A percentile compares a stretch with the other conserved stretches of the same genome.
phyloP scores from a whole-genome alignment of 1,140 invertebrate species.

The Hirudo medicinalis region DNA sequence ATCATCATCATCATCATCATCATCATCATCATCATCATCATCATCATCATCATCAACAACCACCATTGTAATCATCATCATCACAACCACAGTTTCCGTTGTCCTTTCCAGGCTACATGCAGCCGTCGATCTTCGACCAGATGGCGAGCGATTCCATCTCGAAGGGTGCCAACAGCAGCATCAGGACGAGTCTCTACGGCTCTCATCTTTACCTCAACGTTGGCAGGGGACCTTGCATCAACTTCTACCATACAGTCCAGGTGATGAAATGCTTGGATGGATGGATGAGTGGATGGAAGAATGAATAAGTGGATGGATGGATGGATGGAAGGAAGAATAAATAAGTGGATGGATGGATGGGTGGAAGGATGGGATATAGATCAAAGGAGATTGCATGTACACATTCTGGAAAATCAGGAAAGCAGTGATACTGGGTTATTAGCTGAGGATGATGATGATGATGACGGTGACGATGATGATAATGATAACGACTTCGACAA shows the following conservation, averaged over 20 bases:
- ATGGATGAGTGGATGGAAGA: neutral
- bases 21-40: too few relatives aligned
- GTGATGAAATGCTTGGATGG: constrained; percentile 27
- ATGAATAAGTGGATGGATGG: neutral
- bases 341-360: neutral
- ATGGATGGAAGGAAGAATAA: neutral
- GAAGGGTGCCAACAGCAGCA: constrained; percentile 58
- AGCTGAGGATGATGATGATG: neutral
- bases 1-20: too few relatives aligned
- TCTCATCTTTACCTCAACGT: constrained; percentile 61
- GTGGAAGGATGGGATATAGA: neutral
- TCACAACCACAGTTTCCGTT: too few relatives aligned
- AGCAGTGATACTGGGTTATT: neutral
- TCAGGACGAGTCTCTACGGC: constrained; percentile 59
- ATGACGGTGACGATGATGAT: constrained; percentile 7
- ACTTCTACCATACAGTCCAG: constrained; percentile 76
- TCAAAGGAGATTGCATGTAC: neutral
- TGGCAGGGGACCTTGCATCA: constrained; percentile 69
- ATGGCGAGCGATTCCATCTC: constrained; percentile 63
- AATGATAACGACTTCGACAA: neutral
- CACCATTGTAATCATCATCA: too few relatives aligned
- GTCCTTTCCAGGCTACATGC: neutral
- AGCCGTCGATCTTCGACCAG: constrained; percentile 66
- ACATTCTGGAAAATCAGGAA: too few relatives aligned
- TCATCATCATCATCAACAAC: too few relatives aligned